Evolutionary conservation across 1,140 invertebrate species (phyloP).

Genomic region (Notospermus geniculatus): DNA sequence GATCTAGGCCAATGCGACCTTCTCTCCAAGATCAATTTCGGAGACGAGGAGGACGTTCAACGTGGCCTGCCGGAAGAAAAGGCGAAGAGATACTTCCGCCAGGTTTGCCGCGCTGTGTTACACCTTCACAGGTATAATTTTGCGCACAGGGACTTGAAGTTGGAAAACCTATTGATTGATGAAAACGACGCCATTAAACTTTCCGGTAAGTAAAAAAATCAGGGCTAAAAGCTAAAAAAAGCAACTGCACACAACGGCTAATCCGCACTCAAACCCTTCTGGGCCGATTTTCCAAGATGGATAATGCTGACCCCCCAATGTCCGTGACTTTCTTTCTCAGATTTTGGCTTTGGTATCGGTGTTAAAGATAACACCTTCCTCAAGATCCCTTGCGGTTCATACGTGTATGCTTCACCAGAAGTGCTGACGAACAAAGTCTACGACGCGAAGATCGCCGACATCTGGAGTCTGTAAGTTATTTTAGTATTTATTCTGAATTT

Average conservation of each 20-base stretch:
- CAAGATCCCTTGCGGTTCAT: neutral
- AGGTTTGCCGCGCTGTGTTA: neutral
- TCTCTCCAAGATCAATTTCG: too few species aligned
- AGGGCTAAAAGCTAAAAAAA: too few species aligned
- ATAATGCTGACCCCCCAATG: too few species aligned
- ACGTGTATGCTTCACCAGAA: neutral
- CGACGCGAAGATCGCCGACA: neutral
- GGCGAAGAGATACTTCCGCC: neutral
- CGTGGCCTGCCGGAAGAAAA: neutral
- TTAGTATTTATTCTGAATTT: too few species aligned
- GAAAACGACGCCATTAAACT: neutral
- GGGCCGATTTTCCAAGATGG: too few species aligned
- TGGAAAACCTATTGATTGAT: neutral
- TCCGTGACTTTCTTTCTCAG: too few species aligned
- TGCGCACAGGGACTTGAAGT: constrained; percentile 5
- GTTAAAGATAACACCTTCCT: neutral
- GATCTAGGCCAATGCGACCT: too few species aligned
- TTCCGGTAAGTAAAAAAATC: too few species aligned
- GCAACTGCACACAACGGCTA: too few species aligned
- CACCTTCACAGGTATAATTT: neutral
- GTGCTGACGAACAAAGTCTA: neutral
- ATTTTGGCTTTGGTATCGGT: neutral
- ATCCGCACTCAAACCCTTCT: too few species aligned
- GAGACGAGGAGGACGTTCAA: neutral
- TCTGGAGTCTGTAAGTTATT: too few species aligned